Base-by-base conservation (phyloP, 1,140 invertebrate species). In the Rhyzopertha dominica region DNA sequence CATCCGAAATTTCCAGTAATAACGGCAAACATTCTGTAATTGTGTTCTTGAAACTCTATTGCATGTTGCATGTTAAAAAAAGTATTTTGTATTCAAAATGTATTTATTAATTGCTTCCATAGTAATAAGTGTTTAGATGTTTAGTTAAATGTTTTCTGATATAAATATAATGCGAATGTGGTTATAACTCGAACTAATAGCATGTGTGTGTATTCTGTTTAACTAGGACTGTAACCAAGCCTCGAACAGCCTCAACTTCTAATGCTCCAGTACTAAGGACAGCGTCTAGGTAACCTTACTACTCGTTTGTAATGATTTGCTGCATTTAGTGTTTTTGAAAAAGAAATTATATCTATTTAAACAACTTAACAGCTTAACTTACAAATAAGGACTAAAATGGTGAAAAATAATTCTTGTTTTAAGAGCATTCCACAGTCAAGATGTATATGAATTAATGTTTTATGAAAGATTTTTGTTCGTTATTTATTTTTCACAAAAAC, bases 281-380 rank as follows among this genome's bases (percentile, higher is more conserved):
- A 25, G 56, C 65, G 38, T 61, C 63, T 65, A 65, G 63, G 64
- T 68, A 65, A 66, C 43, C 47, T 48, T 41, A n/a, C n/a, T n/a
- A n/a, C n/a, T n/a, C n/a, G n/a, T n/a, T n/a, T n/a, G n/a, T n/a
- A n/a, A n/a, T n/a, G n/a, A n/a, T n/a, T n/a, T n/a, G n/a, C 19
- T 30, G 24, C 7, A 9, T 18, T 47, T 42, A 48, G 23, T 38
- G 20, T 32, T 16, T 23, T 31, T 43, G 29, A 20, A 22, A 20
- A 31, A 43, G n/a, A 16, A 34, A 12, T 20, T 28, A 10, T 4
- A 2, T 17, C 5, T 40, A 16, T 13, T 26, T 28, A 16, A 13
- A 25, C 12, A n/a, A 17, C 30, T 9, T 7, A 10, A 9, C 7
- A 8, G 9, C 9, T 14, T 8, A 8, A 8, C 9, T 38, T 38